Percentiles rank a stretch among this genome's conserved stretches.
phyloP scores from a whole-genome alignment of 1,140 invertebrate species.

The Mamestra configurata region DNA sequence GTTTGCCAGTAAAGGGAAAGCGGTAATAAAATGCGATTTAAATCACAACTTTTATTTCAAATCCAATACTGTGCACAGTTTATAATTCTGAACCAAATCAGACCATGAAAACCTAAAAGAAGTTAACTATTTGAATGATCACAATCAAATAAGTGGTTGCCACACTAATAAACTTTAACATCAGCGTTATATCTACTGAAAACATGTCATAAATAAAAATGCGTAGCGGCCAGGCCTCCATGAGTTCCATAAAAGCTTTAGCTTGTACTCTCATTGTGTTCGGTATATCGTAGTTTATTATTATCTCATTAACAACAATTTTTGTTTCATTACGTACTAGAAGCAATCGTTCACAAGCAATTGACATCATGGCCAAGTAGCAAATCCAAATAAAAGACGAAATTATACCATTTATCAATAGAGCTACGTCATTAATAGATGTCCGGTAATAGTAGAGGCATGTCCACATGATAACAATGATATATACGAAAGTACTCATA shows the following conservation, averaged over 20 bases:
- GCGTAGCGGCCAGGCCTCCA: conserved; percentile 63
- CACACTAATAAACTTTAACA: conserved; percentile 71
- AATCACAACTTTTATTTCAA: conserved; percentile 7
- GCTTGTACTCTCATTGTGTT: conserved; percentile 60
- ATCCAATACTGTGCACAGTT: background rate
- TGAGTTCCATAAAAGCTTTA: conserved; percentile 69
- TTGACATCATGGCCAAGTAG: conserved; percentile 64
- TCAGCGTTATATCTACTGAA: conserved; percentile 67
- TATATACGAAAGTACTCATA: conserved; percentile 66
- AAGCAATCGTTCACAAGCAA: conserved; percentile 45
- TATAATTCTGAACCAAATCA: background rate
- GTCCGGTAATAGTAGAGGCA: conserved; percentile 64
- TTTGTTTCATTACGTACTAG: conserved; percentile 60
- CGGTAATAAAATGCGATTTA: background rate
- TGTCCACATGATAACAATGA: conserved; percentile 70
- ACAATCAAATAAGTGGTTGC: conserved; percentile 68
- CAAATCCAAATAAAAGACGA: conserved; percentile 63
- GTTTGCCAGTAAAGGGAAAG: too few relatives aligned
- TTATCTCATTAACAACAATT: conserved; percentile 65
- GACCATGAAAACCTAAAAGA: conserved; percentile 49
- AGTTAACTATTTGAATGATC: conserved; percentile 59
- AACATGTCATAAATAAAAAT: conserved; percentile 69
- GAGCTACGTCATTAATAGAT: conserved; percentile 8
- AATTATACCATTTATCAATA: conserved; percentile 59
- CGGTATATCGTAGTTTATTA: conserved; percentile 68